These are phyloP conservation scores for Gorsachius goisagi DNA, from an alignment of 2,113 vertebrate genomes.

Conservation along the genomic window DNA sequence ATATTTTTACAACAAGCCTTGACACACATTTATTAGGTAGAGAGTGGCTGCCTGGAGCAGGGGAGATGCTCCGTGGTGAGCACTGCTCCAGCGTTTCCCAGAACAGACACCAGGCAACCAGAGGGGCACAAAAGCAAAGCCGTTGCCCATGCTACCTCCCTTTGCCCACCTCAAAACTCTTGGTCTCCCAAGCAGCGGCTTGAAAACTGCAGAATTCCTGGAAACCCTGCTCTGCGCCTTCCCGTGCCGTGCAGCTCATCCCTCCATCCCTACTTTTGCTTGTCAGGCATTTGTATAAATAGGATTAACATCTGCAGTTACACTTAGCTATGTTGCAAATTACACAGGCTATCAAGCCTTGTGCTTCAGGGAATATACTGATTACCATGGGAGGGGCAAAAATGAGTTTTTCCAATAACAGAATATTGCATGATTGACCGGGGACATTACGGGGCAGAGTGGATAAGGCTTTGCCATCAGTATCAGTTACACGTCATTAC, in stretches of 20 bases:
- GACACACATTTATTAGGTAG: not conserved
- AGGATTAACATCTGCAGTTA: slow-evolving; percentile 61
- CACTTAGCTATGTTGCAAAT: slow-evolving; percentile 60
- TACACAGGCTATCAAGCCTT: slow-evolving; percentile 45
- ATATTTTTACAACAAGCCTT: not conserved
- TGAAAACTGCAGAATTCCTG: not conserved
- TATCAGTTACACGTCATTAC: slow-evolving; percentile 36
- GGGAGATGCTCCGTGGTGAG: not conserved
- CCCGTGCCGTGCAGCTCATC: not conserved
- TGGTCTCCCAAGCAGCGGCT: not conserved
- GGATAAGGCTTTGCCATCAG: slow-evolving; percentile 54
- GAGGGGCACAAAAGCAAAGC: not conserved
- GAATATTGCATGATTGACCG: slow-evolving; percentile 52
- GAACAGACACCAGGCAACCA: not conserved
- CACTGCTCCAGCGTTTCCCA: not conserved
- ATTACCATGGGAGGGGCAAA: slow-evolving; percentile 44
- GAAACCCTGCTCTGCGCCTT: not conserved
- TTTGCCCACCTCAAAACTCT: not conserved
- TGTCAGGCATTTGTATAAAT: slow-evolving; percentile 55
- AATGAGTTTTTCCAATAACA: slow-evolving; percentile 61
- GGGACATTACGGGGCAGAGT: slow-evolving; percentile 31
- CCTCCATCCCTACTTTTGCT: not conserved
- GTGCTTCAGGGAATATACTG: slow-evolving; percentile 36
- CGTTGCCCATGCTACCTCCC: not conserved
- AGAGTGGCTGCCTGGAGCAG: not conserved